phyloP scores from a whole-genome alignment of 2,888 invertebrate species.

The Tipula lateralis region DNA sequence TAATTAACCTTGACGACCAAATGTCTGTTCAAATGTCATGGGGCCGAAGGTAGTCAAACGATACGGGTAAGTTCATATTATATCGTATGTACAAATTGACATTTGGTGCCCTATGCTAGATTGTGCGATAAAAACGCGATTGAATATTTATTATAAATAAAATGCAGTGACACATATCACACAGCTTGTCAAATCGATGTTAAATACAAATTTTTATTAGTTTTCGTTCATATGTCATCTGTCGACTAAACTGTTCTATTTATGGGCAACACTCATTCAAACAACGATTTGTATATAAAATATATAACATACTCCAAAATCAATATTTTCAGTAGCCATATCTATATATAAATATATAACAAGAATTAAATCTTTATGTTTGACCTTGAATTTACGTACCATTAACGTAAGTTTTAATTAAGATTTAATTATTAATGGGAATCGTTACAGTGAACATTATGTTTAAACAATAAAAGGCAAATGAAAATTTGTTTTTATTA shows the following conservation, averaged over 20 bases:
- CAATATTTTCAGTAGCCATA: background rate
- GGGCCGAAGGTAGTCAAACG: too few species aligned
- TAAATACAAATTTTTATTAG: background rate
- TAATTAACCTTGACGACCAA: background rate
- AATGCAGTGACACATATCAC: background rate
- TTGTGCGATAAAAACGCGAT: background rate
- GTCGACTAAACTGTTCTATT: background rate
- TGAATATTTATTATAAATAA: background rate
- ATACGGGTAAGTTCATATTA: background rate
- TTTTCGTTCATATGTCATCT: background rate
- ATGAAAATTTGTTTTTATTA: background rate
- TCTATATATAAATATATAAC: background rate
- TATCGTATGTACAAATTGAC: background rate
- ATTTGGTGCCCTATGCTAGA: background rate
- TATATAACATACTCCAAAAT: too few species aligned
- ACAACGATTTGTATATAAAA: background rate
- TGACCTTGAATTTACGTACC: background rate
- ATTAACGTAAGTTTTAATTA: background rate
- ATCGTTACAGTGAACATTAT: background rate
- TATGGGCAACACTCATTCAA: background rate
- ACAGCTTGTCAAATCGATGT: background rate
- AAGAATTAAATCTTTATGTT: background rate
- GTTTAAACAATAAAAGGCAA: background rate
- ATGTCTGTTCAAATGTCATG: background rate
- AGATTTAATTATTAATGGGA: background rate